Conservation (phyloP, 2,888 invertebrate genomes). For the Horisme vitalbata region DNA sequence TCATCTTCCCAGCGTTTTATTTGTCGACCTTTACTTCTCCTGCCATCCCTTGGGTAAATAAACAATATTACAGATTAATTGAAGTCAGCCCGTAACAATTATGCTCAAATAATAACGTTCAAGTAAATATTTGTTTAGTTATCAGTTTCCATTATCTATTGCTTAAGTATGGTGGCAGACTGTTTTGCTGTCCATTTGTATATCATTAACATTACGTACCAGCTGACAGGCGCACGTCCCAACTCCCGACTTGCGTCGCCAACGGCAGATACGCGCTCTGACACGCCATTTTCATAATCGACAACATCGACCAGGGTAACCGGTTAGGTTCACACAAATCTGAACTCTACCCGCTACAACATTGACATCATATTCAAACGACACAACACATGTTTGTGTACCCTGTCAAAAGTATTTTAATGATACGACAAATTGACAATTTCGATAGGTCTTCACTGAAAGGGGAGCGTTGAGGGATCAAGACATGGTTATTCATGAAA, state of each 20-base stretch:
- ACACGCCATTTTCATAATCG: constrained; percentile 70
- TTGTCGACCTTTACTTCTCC: no score
- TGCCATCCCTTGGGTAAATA: no score
- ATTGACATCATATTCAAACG: constrained; percentile 16
- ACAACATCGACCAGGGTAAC: constrained; percentile 38
- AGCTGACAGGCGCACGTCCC: constrained; percentile 30
- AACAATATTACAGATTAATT: no score
- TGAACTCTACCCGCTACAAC: constrained; percentile 10
- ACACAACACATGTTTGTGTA: constrained; percentile 26
- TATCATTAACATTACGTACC: constrained; percentile 54
- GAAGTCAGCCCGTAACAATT: no score
- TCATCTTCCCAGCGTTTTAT: no score
- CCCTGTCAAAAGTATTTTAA: constrained; percentile 34
- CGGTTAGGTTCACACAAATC: constrained; percentile 18
- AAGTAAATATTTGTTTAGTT: background rate
- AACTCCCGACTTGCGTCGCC: constrained; percentile 29
- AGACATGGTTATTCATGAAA: constrained; percentile 23
- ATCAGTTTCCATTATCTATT: constrained; percentile 26
- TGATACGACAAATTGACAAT: constrained; percentile 35
- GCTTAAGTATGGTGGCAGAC: constrained; percentile 36
- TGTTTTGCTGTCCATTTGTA: constrained; percentile 56
- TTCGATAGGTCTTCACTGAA: constrained; percentile 33
- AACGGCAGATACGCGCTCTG: constrained; percentile 34
- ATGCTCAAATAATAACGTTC: no score
- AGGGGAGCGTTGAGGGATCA: constrained; percentile 27